Base-by-base conservation (phyloP, 2,888 invertebrate species). In the Andrena chrysosceles region DNA sequence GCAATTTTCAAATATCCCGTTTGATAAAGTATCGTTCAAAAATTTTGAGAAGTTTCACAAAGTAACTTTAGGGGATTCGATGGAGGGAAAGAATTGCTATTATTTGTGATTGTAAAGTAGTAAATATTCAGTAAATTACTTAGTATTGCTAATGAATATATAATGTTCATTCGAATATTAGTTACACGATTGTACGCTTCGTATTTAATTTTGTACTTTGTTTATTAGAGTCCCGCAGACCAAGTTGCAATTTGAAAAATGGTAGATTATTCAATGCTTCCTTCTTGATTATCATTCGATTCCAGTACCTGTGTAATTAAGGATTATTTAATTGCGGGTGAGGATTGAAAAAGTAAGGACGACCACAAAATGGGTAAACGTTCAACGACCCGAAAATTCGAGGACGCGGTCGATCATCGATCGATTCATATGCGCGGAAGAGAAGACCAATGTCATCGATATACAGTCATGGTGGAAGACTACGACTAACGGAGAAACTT, bases 401-500 rank as follows among this genome's bases (percentile, higher is more conserved):
- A 52, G 31, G 66, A 67, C 33, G 35, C 67, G 48, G 23, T 13
- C 33, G 60, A 64, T 52, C 68, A 67, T 69, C 71, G 49, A 76
- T 62, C 54, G 67, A 81, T 86, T 86, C 60, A 64, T 82, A 77
- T 77, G 75, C 80, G 48, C 26, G 71, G 60, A 68, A 82, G 81
- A 54, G 69, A 64, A 62, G 70, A 63, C 52, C 60, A 31, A 33
- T 74, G 80, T 67, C 68, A 76, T 83, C 73, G 72, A 82, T 76
- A 67, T 70, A 70, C 74, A 75, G 72, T 49, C 62, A 70, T 23
- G 63, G 54, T 49, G 52, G 66, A 60, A 48, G 64, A 66, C 42
- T 69, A 73, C 69, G 81, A 29, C 62, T 88, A 88, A 89, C 87
- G 89, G 87, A 81, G 82, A 89, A 80, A 78, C 68, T 84, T 73